A percentile compares a stretch with the other conserved stretches of the same genome.
phyloP scores from a whole-genome alignment of 1,140 invertebrate species.

The Drosophila nebulosa region DNA sequence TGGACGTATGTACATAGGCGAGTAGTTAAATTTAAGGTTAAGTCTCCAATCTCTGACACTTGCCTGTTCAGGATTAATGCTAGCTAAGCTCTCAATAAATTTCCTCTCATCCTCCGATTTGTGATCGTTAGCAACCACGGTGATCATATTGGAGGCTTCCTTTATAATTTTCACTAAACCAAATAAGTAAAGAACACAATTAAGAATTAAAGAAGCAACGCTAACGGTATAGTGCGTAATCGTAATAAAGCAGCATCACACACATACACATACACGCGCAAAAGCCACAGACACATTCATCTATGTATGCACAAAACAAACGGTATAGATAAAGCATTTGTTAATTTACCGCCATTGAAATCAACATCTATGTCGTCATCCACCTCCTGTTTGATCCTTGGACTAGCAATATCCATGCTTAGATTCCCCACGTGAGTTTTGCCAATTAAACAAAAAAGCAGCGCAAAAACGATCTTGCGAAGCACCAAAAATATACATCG shows the following conservation, averaged over 20 bases:
- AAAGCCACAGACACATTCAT: conserved; percentile 3
- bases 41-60: background rate
- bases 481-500: too few relatives aligned
- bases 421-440: conserved; percentile 26
- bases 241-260: conserved; percentile 38
- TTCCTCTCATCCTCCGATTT: conserved; percentile 49
- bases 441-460: conserved; percentile 13
- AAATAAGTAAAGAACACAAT: background rate
- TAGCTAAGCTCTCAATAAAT: conserved; percentile 37
- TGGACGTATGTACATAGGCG: background rate
- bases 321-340: background rate
- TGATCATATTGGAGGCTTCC: conserved; percentile 48
- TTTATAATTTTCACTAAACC: conserved; percentile 36
- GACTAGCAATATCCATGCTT: conserved; percentile 47
- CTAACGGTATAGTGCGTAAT: conserved; percentile 64
- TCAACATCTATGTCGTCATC: conserved; percentile 15
- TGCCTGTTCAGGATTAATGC: conserved; percentile 47
- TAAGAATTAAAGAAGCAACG: conserved; percentile 5
- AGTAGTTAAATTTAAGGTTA: conserved; percentile 26
- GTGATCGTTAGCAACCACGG: conserved; percentile 31
- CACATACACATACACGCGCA: conserved; percentile 11
- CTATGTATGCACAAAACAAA: background rate
- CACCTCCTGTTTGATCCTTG: conserved; percentile 49
- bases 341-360: conserved; percentile 41
- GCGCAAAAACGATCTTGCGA: conserved; percentile 33